phyloP scores from a whole-genome alignment of 2,113 vertebrate genomes.

The Myrmophylax atrothorax region DNA sequence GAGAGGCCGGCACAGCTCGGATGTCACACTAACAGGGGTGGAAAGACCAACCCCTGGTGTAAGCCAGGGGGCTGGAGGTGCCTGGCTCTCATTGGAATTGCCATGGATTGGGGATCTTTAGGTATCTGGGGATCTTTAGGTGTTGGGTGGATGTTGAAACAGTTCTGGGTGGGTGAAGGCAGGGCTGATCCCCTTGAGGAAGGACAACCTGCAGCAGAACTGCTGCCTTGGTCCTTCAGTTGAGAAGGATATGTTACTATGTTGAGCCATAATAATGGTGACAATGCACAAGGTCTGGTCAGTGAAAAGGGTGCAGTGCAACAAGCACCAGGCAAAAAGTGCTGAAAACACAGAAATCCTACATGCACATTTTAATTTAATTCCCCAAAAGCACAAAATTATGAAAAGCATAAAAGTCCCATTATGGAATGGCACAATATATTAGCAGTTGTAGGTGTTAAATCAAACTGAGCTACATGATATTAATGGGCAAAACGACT shows the following conservation, averaged over 20 bases:
- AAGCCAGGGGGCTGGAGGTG: neutral
- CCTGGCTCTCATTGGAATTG: neutral
- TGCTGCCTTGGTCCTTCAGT: neutral
- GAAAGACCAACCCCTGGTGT: neutral
- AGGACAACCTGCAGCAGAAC: neutral
- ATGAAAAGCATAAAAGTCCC: neutral
- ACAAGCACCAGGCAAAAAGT: accelerated
- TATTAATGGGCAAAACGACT: slow-evolving; percentile 20
- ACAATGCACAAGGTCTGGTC: accelerated
- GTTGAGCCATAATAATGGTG: accelerated
- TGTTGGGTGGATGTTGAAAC: neutral
- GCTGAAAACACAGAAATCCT: neutral
- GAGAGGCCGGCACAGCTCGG: neutral
- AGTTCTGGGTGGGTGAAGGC: neutral
- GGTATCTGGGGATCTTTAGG: neutral
- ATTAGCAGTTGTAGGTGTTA: neutral
- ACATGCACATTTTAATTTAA: neutral
- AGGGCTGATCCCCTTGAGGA: neutral
- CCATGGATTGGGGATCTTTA: neutral
- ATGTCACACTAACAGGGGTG: accelerated
- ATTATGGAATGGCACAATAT: neutral
- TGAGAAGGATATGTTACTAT: accelerated
- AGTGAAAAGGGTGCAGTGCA: neutral
- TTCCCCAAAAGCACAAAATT: neutral
- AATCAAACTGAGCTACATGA: slow-evolving; percentile 19